These are phyloP conservation scores for Heliconius sara DNA, from an alignment of 2,888 invertebrate species.

Conservation along the genomic window DNA sequence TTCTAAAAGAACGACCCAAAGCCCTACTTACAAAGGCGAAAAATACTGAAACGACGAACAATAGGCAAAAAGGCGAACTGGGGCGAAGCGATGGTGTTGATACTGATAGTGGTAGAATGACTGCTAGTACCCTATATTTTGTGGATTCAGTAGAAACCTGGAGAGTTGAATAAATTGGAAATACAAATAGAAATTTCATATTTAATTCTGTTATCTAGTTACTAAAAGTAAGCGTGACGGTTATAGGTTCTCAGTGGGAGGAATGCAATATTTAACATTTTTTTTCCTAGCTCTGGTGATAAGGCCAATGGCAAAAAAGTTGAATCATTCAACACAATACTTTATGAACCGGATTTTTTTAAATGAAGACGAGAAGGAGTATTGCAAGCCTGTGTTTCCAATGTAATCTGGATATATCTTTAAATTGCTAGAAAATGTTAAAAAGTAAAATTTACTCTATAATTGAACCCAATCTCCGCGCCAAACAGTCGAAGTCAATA, in stretches of 20 bases:
- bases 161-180: not conserved
- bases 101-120: constrained; percentile 23
- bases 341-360: too few relatives aligned
- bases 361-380: too few relatives aligned
- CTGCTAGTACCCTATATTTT: not conserved
- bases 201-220: too few relatives aligned
- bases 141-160: not conserved
- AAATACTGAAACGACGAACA: constrained; percentile 48
- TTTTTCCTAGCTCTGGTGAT: not conserved
- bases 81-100: constrained; percentile 42
- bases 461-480: too few relatives aligned
- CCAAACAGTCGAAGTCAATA: too few relatives aligned
- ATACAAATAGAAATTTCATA: too few relatives aligned
- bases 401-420: too few relatives aligned
- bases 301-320: not conserved
- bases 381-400: too few relatives aligned
- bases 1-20: constrained; percentile 30
- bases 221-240: not conserved
- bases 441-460: too few relatives aligned
- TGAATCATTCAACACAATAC: not conserved
- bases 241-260: not conserved
- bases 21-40: constrained; percentile 45
- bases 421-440: too few relatives aligned
- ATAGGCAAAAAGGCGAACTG: constrained; percentile 47
- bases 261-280: not conserved